These are phyloP conservation scores for Nothura maculosa DNA, from an alignment of 2,797 vertebrate species.

Conservation along the genomic window DNA sequence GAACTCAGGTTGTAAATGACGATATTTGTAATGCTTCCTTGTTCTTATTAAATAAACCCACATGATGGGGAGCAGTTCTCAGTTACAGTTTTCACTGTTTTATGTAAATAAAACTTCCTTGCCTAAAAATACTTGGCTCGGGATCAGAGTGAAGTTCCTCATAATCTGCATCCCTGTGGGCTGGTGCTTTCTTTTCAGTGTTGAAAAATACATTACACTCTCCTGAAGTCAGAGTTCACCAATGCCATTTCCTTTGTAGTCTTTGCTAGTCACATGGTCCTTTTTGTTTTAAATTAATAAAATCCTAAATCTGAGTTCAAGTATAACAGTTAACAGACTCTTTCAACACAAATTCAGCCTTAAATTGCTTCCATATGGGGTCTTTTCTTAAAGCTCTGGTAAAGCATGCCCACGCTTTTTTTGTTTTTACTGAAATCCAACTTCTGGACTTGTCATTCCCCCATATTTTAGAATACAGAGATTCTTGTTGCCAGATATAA, in stretches of 20 bases:
- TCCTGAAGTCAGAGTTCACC: conserved; percentile 74
- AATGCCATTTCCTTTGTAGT: conserved; percentile 85
- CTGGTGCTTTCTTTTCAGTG: conserved; percentile 75
- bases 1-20: conserved; percentile 45
- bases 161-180: conserved; percentile 81
- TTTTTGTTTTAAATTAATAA: conserved; percentile 86
- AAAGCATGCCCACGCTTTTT: conserved; percentile 54
- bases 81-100: conserved; percentile 69
- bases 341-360: conserved; percentile 74
- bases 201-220: conserved; percentile 79
- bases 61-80: conserved; percentile 56
- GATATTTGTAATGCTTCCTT: conserved; percentile 54
- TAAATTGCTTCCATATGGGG: conserved; percentile 88
- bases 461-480: conserved; percentile 47
- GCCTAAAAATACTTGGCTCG: conserved; percentile 78
- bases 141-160: conserved; percentile 78
- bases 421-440: conserved; percentile 13
- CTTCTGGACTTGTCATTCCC: conserved; percentile 47
- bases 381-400: conserved; percentile 64
- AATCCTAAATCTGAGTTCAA: conserved; percentile 80
- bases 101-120: conserved; percentile 79
- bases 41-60: conserved; percentile 61
- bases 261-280: conserved; percentile 74
- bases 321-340: conserved; percentile 76
- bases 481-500: conserved; percentile 58